phyloP scores from a whole-genome alignment of 2,797 vertebrate genomes.

The Danionella dracula region DNA sequence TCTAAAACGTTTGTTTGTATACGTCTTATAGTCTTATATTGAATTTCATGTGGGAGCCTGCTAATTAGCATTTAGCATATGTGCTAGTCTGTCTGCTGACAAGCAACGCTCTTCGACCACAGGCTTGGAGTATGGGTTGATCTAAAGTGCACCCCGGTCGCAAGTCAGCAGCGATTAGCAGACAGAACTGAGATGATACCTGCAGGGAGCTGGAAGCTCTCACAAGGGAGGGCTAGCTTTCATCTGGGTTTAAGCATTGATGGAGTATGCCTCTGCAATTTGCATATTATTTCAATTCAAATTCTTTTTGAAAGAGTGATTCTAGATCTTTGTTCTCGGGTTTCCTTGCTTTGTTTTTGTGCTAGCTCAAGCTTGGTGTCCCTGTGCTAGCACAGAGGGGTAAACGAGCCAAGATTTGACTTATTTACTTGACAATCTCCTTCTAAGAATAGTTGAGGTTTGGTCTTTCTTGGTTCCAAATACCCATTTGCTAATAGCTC shows the following conservation, averaged over 20 bases:
- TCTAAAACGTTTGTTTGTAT: too few species aligned
- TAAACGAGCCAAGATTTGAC: not conserved
- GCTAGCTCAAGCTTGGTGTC: conserved; percentile 19
- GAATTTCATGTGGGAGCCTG: not conserved
- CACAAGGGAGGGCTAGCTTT: not conserved
- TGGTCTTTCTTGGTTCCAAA: not conserved
- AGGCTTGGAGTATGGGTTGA: not conserved
- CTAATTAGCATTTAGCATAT: conserved; percentile 27
- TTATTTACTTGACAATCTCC: conserved; percentile 4
- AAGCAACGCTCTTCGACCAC: not conserved
- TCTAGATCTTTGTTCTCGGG: not conserved
- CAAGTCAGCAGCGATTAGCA: conserved; percentile 27
- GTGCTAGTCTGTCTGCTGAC: conserved; percentile 9
- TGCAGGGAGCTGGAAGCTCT: conserved; percentile 40
- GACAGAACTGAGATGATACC: conserved; percentile 29
- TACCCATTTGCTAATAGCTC: not conserved
- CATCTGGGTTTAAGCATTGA: not conserved
- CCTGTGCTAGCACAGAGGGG: conserved; percentile 22
- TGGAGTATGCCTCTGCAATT: not conserved
- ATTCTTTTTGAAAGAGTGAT: not conserved
- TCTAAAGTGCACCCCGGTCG: not conserved
- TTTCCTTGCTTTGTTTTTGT: conserved; percentile 29
- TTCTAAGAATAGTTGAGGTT: not conserved
- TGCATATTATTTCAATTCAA: not conserved
- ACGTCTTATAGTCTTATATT: not conserved